Base-by-base conservation (phyloP, 2,888 invertebrate species). In the Pecten maximus region DNA sequence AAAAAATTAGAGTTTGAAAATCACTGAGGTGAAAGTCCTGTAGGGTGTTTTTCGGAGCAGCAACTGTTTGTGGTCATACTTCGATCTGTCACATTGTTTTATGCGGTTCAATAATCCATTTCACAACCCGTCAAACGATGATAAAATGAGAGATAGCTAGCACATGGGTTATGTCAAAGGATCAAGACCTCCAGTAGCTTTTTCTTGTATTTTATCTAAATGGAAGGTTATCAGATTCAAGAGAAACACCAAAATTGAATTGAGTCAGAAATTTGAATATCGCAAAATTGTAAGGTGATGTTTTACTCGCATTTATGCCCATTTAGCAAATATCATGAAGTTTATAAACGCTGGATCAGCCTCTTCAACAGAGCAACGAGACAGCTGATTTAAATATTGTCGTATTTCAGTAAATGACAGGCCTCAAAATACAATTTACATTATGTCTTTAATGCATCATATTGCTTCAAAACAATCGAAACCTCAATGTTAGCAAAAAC, bases 231-330 rank as follows among this genome's bases (percentile, higher is more conserved):
- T 74, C 74, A 74, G 74, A 74, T 74, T 74, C 74, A 6, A 35
- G 4, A 28, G 74, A 74, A 74, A 74, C 74, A 35, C 12, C 8
- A 23, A 10, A 74, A 74, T 74, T 28, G 74, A 74, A 74, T 74
- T 74, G 74, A 74, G 74, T 74, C 35, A 15, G 74, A 74, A 74
- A 74, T 74, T 74, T 74, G 74, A 74, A 74, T 74, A 74, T 74
- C 74, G 74, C 35, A 23, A 74, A 74, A 74, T 74, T 74, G 74
- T 2, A 74, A 74, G 74, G 74, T 74, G 74, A 28, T 74, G 74
- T 74, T 74, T 74, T 74, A 74, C 74, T 28, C 74, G 74, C 74
- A 74, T 74, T 74, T 74, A 74, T 74, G 74, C 74, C 74, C 74
- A 74, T 23, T 74, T 74, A 74, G 74, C 74, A 74, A 74, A 74